Conservation (phyloP, 2,888 invertebrate genomes). For the Myopa testacea region DNA sequence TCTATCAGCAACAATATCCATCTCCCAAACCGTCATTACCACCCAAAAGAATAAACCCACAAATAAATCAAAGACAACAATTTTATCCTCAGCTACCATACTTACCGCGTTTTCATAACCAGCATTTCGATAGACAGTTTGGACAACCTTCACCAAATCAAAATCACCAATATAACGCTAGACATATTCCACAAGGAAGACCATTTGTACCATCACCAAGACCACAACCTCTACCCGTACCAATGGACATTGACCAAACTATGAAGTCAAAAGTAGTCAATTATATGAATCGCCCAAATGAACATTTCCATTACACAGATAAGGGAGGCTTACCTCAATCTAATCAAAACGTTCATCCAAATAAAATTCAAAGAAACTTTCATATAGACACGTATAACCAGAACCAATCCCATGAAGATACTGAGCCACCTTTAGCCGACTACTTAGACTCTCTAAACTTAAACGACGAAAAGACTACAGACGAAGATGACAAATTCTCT, state of each 20-base stretch:
- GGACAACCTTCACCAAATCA: neutral
- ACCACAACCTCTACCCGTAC: slow-evolving; percentile 36
- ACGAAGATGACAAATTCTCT: neutral
- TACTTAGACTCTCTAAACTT: neutral
- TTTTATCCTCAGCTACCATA: neutral
- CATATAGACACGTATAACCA: neutral
- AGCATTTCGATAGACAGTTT: neutral
- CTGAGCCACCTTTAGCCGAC: neutral
- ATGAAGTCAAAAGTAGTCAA: slow-evolving; percentile 19
- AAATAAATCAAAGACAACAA: neutral
- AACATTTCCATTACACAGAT: too few relatives aligned
- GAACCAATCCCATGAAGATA: neutral
- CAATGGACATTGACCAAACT: slow-evolving; percentile 41
- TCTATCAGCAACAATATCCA: neutral
- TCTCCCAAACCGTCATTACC: neutral
- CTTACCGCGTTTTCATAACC: neutral
- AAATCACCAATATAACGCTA: neutral
- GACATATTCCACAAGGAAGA: neutral
- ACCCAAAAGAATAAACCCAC: neutral
- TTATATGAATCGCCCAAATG: slow-evolving; percentile 6
- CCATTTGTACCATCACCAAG: slow-evolving; percentile 20
- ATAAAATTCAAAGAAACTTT: neutral
- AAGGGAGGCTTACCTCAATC: neutral
- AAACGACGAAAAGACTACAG: neutral
- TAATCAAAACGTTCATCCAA: neutral